These are phyloP conservation scores for Chionoecetes opilio DNA, from an alignment of 1,140 invertebrate species.

Conservation along the genomic window DNA sequence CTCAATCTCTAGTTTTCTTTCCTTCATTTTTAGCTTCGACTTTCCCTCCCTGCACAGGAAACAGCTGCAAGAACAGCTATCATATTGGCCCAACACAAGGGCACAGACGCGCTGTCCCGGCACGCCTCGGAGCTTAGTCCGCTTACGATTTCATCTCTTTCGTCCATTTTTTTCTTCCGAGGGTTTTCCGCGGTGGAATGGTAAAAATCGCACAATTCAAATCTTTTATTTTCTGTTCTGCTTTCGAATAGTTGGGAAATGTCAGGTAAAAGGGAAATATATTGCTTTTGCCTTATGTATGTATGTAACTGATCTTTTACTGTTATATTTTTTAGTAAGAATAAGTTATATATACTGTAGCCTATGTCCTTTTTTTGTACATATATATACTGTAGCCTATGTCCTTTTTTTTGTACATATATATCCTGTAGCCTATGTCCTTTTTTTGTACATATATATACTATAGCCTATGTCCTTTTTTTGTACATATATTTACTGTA, in stretches of 20 bases:
- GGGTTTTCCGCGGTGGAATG: not conserved
- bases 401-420: no score
- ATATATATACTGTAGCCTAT: no score
- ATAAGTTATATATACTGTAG: no score
- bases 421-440: no score
- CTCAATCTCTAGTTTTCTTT: not conserved
- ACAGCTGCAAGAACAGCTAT: not conserved
- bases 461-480: no score
- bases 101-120: not conserved
- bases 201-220: not conserved
- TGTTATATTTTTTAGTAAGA: no score
- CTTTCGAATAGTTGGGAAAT: not conserved
- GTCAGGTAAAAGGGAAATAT: not conserved
- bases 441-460: no score
- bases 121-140: not conserved
- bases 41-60: not conserved
- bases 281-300: no score
- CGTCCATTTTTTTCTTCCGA: not conserved
- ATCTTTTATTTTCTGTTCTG: not conserved
- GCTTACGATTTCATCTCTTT: not conserved
- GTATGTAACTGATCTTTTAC: no score
- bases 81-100: not conserved
- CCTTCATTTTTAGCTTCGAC: not conserved
- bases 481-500: no score
- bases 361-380: no score